Percentiles rank a stretch among this genome's conserved stretches.
Conservation (phyloP, 1,140 invertebrate species). For the Apolygus lucorum region DNA sequence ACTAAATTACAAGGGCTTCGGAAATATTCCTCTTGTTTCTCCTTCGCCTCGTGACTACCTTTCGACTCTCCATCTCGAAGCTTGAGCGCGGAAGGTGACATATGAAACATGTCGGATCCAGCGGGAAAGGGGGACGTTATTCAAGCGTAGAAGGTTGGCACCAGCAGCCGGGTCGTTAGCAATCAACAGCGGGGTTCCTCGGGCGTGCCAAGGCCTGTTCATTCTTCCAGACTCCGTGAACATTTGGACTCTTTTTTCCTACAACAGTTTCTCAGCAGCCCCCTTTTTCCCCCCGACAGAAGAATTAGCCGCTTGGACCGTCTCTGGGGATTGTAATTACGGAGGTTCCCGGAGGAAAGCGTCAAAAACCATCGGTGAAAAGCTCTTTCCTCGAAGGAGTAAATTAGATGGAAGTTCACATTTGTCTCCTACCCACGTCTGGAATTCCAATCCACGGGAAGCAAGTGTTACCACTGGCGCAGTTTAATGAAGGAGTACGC, state of each 20-base stretch:
- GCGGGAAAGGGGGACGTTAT: conserved; percentile 18
- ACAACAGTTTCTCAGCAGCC: too few species aligned
- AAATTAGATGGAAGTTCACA: too few species aligned
- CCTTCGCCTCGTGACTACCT: too few species aligned
- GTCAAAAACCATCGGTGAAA: not conserved
- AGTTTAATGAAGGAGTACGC: too few species aligned
- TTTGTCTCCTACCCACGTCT: too few species aligned
- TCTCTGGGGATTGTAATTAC: not conserved
- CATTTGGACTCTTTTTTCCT: not conserved
- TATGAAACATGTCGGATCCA: conserved; percentile 19
- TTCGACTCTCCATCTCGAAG: too few species aligned
- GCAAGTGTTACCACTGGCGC: too few species aligned
- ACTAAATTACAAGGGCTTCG: too few species aligned
- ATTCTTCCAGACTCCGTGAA: not conserved
- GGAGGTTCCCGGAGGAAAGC: not conserved
- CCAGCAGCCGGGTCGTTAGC: conserved; percentile 15
- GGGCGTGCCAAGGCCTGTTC: not conserved
- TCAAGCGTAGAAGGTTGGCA: conserved; percentile 6
- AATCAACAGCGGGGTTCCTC: not conserved
- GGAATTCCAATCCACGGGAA: too few species aligned
- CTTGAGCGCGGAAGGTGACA: conserved; percentile 12
- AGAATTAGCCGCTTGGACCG: not conserved
- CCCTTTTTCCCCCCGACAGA: not conserved
- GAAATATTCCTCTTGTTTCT: too few species aligned
- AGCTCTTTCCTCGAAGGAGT: too few species aligned